These are phyloP conservation scores for Drosophila truncata DNA, from an alignment of 1,140 invertebrate species.

Conservation along the genomic window DNA sequence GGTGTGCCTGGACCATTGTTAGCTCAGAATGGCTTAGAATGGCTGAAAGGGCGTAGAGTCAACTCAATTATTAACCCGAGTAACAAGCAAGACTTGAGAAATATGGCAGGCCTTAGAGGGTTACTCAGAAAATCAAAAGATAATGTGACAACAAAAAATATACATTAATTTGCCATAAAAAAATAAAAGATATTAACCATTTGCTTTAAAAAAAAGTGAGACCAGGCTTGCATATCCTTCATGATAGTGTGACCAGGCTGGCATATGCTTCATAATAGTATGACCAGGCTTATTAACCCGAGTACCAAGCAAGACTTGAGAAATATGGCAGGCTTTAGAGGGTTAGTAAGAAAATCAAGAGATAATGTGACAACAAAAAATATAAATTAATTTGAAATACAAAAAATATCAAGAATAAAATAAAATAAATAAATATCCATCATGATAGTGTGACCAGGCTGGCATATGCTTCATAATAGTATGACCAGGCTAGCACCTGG, in stretches of 20 bases:
- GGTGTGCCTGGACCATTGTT: constrained; percentile 40
- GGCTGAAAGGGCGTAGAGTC: constrained; percentile 25
- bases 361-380: not conserved
- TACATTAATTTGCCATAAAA: not conserved
- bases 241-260: no score
- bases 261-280: not conserved
- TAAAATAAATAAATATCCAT: not conserved
- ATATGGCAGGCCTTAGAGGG: constrained; percentile 1
- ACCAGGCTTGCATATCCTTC: no score
- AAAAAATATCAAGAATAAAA: not conserved
- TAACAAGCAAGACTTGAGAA: constrained; percentile 11
- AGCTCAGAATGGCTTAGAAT: constrained; percentile 25
- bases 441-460: no score
- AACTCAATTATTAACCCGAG: constrained; percentile 47
- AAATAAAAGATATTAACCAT: not conserved
- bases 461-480: not conserved
- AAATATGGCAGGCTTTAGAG: constrained; percentile 7
- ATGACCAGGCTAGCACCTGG: not conserved
- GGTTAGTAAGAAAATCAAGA: not conserved
- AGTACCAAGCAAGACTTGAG: constrained; percentile 11
- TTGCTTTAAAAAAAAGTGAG: not conserved
- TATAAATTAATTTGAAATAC: not conserved
- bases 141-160: not conserved
- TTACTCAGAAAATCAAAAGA: not conserved
- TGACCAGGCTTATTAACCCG: constrained; percentile 37